Evolutionary conservation across 2,888 invertebrate genomes (phyloP).

Genomic region (Yponomeuta sedellus): DNA sequence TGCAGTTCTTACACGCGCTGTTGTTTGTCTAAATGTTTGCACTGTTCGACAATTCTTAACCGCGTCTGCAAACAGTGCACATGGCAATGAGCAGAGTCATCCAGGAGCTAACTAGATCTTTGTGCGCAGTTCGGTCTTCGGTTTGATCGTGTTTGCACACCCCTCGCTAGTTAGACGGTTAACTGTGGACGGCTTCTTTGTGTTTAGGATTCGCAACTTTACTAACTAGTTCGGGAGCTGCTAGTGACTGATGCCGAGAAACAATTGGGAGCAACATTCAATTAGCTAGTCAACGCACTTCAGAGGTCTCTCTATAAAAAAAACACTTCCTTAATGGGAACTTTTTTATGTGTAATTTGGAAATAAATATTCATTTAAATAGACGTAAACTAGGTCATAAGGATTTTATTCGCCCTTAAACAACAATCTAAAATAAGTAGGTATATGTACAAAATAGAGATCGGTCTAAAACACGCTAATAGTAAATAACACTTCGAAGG

Average conservation of each 20-base stretch:
- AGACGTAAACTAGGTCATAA: not conserved
- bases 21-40: conserved; percentile 34
- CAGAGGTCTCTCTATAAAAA: not conserved
- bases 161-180: conserved; percentile 61
- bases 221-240: conserved; percentile 55
- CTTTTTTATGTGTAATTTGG: not conserved
- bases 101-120: conserved; percentile 69
- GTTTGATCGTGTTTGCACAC: conserved; percentile 62
- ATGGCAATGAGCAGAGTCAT: conserved; percentile 50
- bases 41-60: conserved; percentile 29
- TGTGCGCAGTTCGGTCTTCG: conserved; percentile 63
- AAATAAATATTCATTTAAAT: not conserved
- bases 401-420: not conserved
- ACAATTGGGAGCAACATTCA: conserved; percentile 10
- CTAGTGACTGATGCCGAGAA: conserved; percentile 11
- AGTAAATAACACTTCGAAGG: not conserved
- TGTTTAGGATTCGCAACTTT: conserved; percentile 57
- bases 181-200: conserved; percentile 68
- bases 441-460: too few species aligned
- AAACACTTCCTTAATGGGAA: not conserved
- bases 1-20: conserved; percentile 16
- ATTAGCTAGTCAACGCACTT: conserved; percentile 7
- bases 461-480: not conserved
- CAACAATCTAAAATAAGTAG: too few species aligned
- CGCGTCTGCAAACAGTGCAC: conserved; percentile 39